Base-by-base conservation (phyloP, 2,888 invertebrate species). In the Melikaiella ostensackeni region DNA sequence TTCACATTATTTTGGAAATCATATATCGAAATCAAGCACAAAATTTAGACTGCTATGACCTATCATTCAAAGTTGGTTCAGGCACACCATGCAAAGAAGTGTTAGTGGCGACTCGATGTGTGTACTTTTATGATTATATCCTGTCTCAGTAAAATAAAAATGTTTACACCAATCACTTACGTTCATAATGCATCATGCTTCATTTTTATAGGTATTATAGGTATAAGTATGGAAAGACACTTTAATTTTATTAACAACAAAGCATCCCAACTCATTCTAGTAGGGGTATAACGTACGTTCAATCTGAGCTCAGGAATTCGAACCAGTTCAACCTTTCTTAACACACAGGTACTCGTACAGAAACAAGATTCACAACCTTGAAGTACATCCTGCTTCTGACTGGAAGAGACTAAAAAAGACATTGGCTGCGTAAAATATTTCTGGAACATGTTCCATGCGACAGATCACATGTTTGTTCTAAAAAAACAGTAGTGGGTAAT, bases 301-400 rank as follows among this genome's bases (percentile, higher is more conserved):
- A 38, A 38, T 38, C 38, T 6, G 46, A 70, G 70, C 50, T 59
- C 30, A n/a, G 50, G 70, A 70, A 70, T 70, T 70, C 70, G 50
- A 70, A 70, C 70, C 70, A 70, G 70, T 70, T 70, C 50, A 50
- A 50, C 50, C 70, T 70, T 70, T 55, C 70, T 70, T 50, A 70
- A 46, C 50, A 33, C 30, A 50, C 33, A 70, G 30, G 70, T 70
- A 30, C 30, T 30, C 30, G 2, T 30, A 70, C 70, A 30, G 70
- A 70, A 70, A 70, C 50, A n/a, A 70, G 70, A 50, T 70, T 70
- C 50, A 70, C 70, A 70, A 70, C 70, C 70, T 70, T 70, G 70
- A 70, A 50, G 50, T 55, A 70, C 70, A 50, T 70, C 70, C 70
- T 70, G 70, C 27, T 59, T 59, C 59, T 59, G 70, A 70, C 30